Evolutionary conservation across 2,888 invertebrate species (phyloP).

Genomic region (Lycaena phlaeas): DNA sequence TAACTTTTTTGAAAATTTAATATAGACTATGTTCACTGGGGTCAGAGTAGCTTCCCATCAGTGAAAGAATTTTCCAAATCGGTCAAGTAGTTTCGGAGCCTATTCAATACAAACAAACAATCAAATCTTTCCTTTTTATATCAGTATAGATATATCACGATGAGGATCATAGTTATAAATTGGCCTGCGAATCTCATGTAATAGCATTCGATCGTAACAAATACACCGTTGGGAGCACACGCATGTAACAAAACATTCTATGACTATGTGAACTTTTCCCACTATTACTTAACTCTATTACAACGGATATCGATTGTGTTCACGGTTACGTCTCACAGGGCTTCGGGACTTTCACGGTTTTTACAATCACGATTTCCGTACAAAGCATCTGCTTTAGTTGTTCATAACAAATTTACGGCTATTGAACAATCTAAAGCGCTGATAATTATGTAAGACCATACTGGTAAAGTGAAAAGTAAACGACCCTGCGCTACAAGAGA

Average conservation of each 20-base stretch:
- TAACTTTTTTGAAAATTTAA: too few relatives aligned
- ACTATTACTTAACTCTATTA: slow-evolving; percentile 57
- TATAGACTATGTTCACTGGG: too few relatives aligned
- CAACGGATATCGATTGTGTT: slow-evolving; percentile 63
- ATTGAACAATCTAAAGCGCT: slow-evolving; percentile 4
- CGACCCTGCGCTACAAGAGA: slow-evolving; percentile 12
- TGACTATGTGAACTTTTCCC: slow-evolving; percentile 43
- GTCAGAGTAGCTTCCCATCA: too few relatives aligned
- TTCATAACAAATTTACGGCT: neutral
- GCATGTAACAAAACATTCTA: slow-evolving; percentile 41
- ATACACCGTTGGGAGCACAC: slow-evolving; percentile 43
- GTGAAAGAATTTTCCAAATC: too few relatives aligned
- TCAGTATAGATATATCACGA: too few relatives aligned
- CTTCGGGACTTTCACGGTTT: slow-evolving; percentile 42
- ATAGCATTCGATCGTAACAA: slow-evolving; percentile 36
- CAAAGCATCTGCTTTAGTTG: slow-evolving; percentile 8
- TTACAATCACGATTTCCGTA: slow-evolving; percentile 29
- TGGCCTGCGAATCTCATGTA: too few relatives aligned
- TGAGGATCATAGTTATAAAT: too few relatives aligned
- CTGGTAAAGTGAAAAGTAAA: slow-evolving; percentile 16
- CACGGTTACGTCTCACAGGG: slow-evolving; percentile 38
- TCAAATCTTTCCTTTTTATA: too few relatives aligned
- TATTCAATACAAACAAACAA: too few relatives aligned
- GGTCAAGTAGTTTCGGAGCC: too few relatives aligned
- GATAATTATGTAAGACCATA: slow-evolving; percentile 4